These are phyloP conservation scores for Hesperia comma DNA, from an alignment of 2,888 invertebrate species.

Conservation along the genomic window DNA sequence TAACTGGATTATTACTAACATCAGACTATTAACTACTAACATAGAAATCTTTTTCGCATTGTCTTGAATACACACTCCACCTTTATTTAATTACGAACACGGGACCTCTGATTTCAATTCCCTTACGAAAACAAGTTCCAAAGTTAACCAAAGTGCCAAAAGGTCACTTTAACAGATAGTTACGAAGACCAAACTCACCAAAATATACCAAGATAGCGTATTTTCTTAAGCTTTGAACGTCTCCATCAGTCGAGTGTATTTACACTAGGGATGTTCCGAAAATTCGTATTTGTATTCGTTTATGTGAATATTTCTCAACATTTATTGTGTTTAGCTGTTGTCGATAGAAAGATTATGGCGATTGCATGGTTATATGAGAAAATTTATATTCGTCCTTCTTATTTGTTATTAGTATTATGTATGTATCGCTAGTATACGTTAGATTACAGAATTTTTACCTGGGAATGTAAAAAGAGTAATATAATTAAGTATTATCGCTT, in stretches of 20 bases:
- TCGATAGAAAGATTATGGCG: constrained; percentile 11
- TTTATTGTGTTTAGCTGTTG: constrained; percentile 15
- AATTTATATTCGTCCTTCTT: background rate
- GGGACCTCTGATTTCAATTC: constrained; percentile 31
- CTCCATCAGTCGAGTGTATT: constrained; percentile 32
- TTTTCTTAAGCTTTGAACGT: constrained; percentile 35
- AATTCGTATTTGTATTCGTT: constrained; percentile 33
- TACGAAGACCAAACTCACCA: constrained; percentile 27
- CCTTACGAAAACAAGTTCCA: constrained; percentile 31
- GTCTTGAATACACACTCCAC: constrained; percentile 37
- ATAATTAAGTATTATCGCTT: too few species aligned
- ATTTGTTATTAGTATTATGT: too few species aligned
- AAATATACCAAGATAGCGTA: constrained; percentile 31
- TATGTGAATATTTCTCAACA: constrained; percentile 25
- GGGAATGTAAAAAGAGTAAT: too few species aligned
- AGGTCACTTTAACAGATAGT: constrained; percentile 36
- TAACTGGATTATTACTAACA: too few species aligned
- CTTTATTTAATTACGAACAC: constrained; percentile 36
- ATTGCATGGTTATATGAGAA: constrained; percentile 1
- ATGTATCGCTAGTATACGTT: too few species aligned
- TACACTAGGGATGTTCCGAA: constrained; percentile 34
- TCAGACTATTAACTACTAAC: too few species aligned
- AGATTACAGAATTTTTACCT: too few species aligned
- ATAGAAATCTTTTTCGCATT: background rate
- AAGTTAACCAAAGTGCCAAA: constrained; percentile 29